A percentile compares a stretch with the other conserved stretches of the same genome.
Conservation (phyloP, 2,888 invertebrate species). For the Noctua janthina region DNA sequence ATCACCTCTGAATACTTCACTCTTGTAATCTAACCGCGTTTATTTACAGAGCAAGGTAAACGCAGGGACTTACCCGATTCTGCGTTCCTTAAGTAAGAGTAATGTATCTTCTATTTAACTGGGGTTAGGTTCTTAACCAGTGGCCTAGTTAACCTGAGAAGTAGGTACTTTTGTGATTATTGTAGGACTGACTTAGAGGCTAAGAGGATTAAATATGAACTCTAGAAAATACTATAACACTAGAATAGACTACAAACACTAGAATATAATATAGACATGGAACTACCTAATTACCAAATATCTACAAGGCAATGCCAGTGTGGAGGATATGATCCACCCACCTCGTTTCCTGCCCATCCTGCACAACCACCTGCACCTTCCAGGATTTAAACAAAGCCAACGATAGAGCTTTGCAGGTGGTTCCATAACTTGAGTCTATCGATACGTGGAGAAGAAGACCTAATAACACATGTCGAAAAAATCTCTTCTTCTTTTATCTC, state of each 20-base stretch:
- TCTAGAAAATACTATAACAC: too few relatives aligned
- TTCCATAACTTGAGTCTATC: not conserved
- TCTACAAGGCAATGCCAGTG: too few relatives aligned
- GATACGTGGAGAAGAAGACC: too few relatives aligned
- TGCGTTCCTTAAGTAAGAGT: not conserved
- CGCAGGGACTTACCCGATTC: slow-evolving; percentile 24
- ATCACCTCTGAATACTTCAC: not conserved
- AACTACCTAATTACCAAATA: too few relatives aligned
- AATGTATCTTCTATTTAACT: not conserved
- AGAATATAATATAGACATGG: too few relatives aligned
- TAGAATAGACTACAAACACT: too few relatives aligned
- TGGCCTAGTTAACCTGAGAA: not conserved
- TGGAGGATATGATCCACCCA: too few relatives aligned
- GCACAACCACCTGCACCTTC: too few relatives aligned
- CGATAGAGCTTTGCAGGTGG: not conserved
- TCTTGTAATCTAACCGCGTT: slow-evolving; percentile 12
- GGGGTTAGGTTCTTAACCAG: slow-evolving; percentile 3
- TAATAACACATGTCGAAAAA: too few relatives aligned
- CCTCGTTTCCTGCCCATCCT: too few relatives aligned
- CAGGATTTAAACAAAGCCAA: too few relatives aligned
- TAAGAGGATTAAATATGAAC: too few relatives aligned
- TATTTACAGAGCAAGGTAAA: slow-evolving; percentile 13
- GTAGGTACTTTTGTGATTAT: not conserved
- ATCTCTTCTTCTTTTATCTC: not conserved
- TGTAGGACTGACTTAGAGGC: not conserved